These are phyloP conservation scores for Cephus rjabovi DNA, from an alignment of 2,888 invertebrate species.

Conservation along the genomic window DNA sequence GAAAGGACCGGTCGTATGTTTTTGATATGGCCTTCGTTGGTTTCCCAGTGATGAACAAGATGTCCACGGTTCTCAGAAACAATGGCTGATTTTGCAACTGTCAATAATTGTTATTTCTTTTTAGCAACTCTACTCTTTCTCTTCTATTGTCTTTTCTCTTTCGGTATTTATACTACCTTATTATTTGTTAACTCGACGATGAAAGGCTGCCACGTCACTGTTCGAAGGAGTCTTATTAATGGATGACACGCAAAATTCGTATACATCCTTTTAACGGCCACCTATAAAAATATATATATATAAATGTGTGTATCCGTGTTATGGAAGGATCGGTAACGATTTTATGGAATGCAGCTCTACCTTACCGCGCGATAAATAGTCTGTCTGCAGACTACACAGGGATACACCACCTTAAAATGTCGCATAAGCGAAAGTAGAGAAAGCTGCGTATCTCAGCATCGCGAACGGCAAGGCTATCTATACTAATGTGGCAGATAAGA, in stretches of 20 bases:
- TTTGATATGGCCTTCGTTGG: not conserved
- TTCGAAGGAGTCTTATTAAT: not conserved
- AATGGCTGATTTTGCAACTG: not conserved
- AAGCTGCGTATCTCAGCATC: constrained; percentile 41
- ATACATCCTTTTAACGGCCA: not conserved
- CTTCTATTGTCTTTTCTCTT: not conserved
- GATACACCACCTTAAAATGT: constrained; percentile 50
- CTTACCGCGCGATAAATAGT: constrained; percentile 8
- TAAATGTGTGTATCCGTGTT: not conserved
- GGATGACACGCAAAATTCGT: not conserved
- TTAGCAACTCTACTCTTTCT: not conserved
- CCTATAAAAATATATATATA: not conserved
- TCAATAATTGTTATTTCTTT: not conserved
- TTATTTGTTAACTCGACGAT: not conserved
- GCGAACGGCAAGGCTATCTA: constrained; percentile 13
- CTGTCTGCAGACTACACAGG: constrained; percentile 16
- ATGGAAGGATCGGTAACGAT: not conserved
- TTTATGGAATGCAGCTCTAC: not conserved
- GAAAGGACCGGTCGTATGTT: not conserved
- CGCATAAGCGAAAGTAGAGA: constrained; percentile 65
- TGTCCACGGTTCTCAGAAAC: not conserved
- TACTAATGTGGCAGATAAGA: not conserved
- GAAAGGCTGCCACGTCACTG: not conserved
- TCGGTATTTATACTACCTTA: not conserved
- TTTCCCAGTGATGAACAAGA: not conserved